Percentiles rank a stretch among this genome's conserved stretches.
These are phyloP conservation scores for Cetoscarus ocellatus DNA, from an alignment of 2,797 vertebrate genomes.

Conservation along the genomic window DNA sequence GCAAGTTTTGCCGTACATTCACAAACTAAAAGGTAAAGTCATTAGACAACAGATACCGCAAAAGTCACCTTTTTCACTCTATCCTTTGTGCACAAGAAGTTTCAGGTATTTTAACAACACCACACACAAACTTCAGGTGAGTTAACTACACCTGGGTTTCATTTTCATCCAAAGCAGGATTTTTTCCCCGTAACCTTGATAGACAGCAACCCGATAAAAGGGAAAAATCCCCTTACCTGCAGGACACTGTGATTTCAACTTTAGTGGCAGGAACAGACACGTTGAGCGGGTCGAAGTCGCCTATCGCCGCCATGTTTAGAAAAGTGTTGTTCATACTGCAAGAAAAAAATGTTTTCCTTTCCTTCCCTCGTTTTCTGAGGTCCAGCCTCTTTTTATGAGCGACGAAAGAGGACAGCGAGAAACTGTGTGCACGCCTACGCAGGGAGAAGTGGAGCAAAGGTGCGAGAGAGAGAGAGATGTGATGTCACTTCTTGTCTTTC, in stretches of 20 bases:
- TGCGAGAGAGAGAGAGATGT: constrained; percentile 56
- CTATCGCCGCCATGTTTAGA: constrained; percentile 90
- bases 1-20: neutral
- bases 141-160: constrained; percentile 7
- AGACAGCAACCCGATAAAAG: neutral
- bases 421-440: constrained; percentile 51
- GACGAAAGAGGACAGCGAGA: constrained; percentile 10
- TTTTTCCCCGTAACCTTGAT: neutral
- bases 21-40: too few relatives aligned
- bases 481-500: constrained; percentile 75
- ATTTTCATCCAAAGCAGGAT: neutral
- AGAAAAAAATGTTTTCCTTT: neutral
- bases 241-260: constrained; percentile 97
- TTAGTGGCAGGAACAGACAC: constrained; percentile 93
- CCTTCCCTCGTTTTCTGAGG: neutral
- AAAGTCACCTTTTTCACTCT: neutral
- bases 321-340: constrained; percentile 85
- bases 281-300: constrained; percentile 91
- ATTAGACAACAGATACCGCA: too few relatives aligned
- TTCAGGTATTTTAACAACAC: neutral
- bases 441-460: constrained; percentile 69
- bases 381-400: constrained; percentile 57
- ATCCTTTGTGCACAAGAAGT: neutral
- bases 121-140: constrained; percentile 37
- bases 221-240: constrained; percentile 87